Evolutionary conservation across 2,888 invertebrate genomes (phyloP).

Genomic region (Clostera curtula): DNA sequence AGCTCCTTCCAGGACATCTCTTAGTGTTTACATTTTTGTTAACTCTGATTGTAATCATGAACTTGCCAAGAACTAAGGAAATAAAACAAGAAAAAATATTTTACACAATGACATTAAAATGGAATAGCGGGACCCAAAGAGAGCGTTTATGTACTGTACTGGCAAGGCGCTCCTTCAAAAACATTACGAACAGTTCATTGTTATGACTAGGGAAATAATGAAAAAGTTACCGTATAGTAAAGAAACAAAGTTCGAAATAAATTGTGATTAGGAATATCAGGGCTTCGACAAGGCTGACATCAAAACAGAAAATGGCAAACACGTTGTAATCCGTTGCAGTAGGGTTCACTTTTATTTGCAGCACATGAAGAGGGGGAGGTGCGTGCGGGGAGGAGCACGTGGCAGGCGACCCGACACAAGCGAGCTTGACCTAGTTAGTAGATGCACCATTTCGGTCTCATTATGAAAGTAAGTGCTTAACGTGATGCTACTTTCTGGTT

Average conservation of each 20-base stretch:
- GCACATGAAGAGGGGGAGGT: conserved; percentile 12
- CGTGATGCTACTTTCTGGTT: conserved; percentile 26
- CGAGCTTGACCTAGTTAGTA: conserved; percentile 69
- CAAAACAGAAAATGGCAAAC: conserved; percentile 26
- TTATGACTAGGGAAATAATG: conserved; percentile 23
- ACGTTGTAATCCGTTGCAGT: conserved; percentile 24
- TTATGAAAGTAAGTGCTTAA: conserved; percentile 52
- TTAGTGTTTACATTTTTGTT: too few relatives aligned
- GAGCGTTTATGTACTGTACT: too few relatives aligned
- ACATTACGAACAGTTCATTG: conserved; percentile 29
- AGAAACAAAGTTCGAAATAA: conserved; percentile 29
- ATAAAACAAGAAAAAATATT: too few relatives aligned
- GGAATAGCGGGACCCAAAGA: too few relatives aligned
- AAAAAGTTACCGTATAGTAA: conserved; percentile 32
- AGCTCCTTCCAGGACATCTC: too few relatives aligned
- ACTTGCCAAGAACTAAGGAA: too few relatives aligned
- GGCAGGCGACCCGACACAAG: conserved; percentile 50
- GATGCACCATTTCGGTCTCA: conserved; percentile 67
- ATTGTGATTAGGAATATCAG: conserved; percentile 27
- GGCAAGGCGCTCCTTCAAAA: too few relatives aligned
- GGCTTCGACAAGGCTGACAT: conserved; percentile 43
- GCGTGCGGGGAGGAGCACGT: conserved; percentile 47
- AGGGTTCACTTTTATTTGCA: conserved; percentile 27
- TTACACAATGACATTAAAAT: too few relatives aligned
- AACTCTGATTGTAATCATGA: too few relatives aligned